Evolutionary conservation across 2,797 vertebrate genomes (phyloP).

Genomic region (Triplophysa yarkandensis): DNA sequence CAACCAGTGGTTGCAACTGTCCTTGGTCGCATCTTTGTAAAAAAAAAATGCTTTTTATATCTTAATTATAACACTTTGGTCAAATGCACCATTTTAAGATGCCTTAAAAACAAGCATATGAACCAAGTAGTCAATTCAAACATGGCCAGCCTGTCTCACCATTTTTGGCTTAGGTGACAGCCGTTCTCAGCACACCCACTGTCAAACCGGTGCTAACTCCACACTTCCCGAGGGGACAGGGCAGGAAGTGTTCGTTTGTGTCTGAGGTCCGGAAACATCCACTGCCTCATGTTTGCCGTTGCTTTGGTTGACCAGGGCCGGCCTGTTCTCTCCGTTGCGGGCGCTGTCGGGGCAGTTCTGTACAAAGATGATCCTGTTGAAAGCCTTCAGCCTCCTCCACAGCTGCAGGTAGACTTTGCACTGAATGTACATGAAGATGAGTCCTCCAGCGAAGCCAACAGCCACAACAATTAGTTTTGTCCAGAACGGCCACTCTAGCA

Average conservation of each 20-base stretch:
- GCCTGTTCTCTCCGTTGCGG: constrained; percentile 78
- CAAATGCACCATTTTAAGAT: constrained; percentile 4
- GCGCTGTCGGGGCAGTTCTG: constrained; percentile 92
- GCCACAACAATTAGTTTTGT: constrained; percentile 95
- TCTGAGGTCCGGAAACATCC: constrained; percentile 74
- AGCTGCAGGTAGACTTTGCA: constrained; percentile 95
- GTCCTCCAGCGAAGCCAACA: constrained; percentile 87
- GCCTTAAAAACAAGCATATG: background rate
- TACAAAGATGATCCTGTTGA: constrained; percentile 97
- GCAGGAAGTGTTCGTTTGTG: constrained; percentile 66
- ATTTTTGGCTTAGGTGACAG: background rate
- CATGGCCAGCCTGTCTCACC: background rate
- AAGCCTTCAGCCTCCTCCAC: constrained; percentile 95
- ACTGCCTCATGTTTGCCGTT: constrained; percentile 75
- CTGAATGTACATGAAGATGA: constrained; percentile 98
- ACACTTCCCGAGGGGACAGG: constrained; percentile 55
- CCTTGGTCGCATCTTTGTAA: too few species aligned
- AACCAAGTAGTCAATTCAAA: background rate
- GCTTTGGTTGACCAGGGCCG: constrained; percentile 54
- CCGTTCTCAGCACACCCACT: background rate
- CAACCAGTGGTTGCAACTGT: too few species aligned
- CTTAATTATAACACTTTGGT: constrained; percentile 17
- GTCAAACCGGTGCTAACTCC: constrained; percentile 80
- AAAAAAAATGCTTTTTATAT: constrained; percentile 28
- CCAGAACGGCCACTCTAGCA: constrained; percentile 98